phyloP scores from a whole-genome alignment of 2,797 vertebrate species.

The Clangula hyemalis region DNA sequence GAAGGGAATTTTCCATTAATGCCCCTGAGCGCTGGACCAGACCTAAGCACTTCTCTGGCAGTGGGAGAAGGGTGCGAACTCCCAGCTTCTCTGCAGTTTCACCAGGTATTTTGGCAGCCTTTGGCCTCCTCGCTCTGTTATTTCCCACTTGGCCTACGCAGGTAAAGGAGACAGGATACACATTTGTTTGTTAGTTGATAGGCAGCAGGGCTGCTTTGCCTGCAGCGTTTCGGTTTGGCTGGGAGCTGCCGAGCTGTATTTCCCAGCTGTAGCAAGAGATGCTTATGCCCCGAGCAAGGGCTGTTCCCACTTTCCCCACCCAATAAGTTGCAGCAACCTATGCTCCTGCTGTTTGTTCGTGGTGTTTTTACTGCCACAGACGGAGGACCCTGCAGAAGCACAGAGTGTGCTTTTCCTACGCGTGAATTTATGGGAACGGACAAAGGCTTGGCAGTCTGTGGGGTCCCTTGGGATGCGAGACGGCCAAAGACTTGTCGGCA shows the following conservation, averaged over 20 bases:
- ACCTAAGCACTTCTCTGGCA: neutral
- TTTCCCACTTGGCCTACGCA: conserved; percentile 1
- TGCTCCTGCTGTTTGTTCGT: neutral
- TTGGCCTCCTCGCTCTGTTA: neutral
- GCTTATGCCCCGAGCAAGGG: neutral
- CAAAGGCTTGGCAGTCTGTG: neutral
- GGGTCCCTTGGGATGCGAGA: neutral
- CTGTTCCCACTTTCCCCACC: neutral
- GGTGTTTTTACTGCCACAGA: neutral
- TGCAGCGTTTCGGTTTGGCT: neutral
- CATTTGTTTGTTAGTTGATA: neutral
- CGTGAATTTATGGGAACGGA: neutral
- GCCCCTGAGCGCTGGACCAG: neutral
- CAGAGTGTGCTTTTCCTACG: neutral
- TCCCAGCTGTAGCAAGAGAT: neutral
- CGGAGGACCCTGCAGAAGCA: neutral
- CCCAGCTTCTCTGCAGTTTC: neutral
- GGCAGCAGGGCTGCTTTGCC: neutral
- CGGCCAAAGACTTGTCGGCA: neutral
- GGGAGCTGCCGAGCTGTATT: neutral
- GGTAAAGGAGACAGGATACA: neutral
- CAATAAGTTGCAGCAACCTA: neutral
- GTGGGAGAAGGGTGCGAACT: neutral
- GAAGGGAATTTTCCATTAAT: neutral
- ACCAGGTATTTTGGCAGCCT: neutral